Evolutionary conservation across 2,113 vertebrate genomes (phyloP).

Genomic region (Oceanites oceanicus): DNA sequence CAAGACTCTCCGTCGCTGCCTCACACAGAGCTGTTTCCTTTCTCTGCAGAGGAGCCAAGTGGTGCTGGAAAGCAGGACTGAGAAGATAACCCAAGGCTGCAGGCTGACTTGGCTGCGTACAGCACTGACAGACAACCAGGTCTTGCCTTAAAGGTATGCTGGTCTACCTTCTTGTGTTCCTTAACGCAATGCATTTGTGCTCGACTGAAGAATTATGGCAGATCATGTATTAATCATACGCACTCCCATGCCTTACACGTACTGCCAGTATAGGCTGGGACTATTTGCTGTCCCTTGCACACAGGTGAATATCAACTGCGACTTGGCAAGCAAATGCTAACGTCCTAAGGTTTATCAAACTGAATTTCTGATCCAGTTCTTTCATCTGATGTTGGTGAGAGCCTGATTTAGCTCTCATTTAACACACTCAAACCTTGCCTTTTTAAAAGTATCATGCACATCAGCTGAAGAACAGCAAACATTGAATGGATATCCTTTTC

Average conservation of each 20-base stretch:
- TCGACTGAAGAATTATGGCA: not conserved
- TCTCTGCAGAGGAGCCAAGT: not conserved
- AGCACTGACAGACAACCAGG: not conserved
- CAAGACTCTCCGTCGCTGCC: not conserved
- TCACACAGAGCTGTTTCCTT: not conserved
- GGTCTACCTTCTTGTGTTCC: not conserved
- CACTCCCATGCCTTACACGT: not conserved
- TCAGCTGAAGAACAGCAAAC: not conserved
- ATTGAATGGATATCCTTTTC: not conserved
- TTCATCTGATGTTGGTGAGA: not conserved
- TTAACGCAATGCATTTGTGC: accelerated
- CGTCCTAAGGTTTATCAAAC: not conserved
- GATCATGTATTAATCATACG: not conserved
- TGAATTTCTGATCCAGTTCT: not conserved
- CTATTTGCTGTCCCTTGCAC: not conserved
- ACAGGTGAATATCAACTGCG: not conserved
- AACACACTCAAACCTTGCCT: not conserved
- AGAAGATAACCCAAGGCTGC: not conserved
- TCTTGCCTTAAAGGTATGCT: not conserved
- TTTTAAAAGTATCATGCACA: not conserved
- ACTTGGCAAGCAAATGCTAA: not conserved
- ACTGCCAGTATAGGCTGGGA: not conserved
- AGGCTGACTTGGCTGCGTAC: not conserved
- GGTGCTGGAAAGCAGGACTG: not conserved
- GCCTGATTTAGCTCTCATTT: not conserved